Evolutionary conservation across 2,888 invertebrate species (phyloP), one percentile per base, ranked within the genome.

Genomic region (Epirrhoe alternata): DNA sequence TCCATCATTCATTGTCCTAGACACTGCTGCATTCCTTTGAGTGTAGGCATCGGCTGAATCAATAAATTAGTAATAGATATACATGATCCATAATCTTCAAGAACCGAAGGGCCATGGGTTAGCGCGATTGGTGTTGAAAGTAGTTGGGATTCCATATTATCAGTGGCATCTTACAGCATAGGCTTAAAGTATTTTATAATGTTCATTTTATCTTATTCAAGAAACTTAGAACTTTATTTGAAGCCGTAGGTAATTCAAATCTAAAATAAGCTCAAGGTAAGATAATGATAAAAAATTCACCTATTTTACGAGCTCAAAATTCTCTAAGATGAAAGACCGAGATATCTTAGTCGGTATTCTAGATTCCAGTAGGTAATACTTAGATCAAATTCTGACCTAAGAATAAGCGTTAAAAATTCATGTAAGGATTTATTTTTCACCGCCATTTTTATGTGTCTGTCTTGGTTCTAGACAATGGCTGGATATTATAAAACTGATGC

Each of bases 401-500:
- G 52, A 61, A 54, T 63, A 56, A 55, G 57, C 45, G 47, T 35
- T 59, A 42, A 54, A 66, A 66, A 61, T 66, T 66, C 61, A 66
- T 52, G 60, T 59, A 51, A 30, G n/a, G 62, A 61, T 69, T 65
- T 69, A 69, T 67, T 57, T 65, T 65, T 64, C 59, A 54, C 6
- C 60, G 17, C 42, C 33, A 33, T 54, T 61, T 67, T 69, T 64
- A 66, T 66, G 58, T 55, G 59, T 45, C 24, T 61, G 58, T 59
- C 62, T 47, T 7, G 31, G 51, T 63, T 24, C 35, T 64, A 71
- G 68, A 69, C 68, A 66, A 63, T 33, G 57, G 56, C 12, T 35
- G 47, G 51, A 63, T 66, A 68, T 69, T 69, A 71, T 66, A 64
- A 66, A 62, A 71, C 51, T 66, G 64, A 71, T 67, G 64, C 60